phyloP scores from a whole-genome alignment of 2,797 vertebrate genomes.

The Borostomias antarcticus region DNA sequence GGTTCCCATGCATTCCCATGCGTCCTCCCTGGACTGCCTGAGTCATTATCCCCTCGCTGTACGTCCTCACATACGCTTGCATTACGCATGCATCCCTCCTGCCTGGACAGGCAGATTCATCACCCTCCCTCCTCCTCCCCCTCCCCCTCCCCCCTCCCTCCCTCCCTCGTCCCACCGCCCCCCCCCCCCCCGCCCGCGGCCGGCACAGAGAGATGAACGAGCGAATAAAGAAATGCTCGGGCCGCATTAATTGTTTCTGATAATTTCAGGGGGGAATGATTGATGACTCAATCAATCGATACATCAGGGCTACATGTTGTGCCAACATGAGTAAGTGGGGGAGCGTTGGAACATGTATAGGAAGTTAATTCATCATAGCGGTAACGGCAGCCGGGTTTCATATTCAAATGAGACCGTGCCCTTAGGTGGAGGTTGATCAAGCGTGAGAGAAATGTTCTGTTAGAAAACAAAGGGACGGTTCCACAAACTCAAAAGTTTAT shows the following conservation, averaged over 20 bases:
- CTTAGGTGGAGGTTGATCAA: constrained; percentile 24
- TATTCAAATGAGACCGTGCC: constrained; percentile 43
- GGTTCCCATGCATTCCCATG: background rate
- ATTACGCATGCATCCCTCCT: constrained; percentile 30
- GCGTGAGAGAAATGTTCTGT: background rate
- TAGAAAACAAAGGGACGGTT: background rate
- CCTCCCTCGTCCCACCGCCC: constrained; percentile 42
- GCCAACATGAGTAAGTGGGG: constrained; percentile 46
- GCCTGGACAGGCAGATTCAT: constrained; percentile 68
- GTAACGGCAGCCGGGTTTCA: constrained; percentile 47
- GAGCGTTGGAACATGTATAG: constrained; percentile 44
- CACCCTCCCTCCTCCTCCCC: constrained; percentile 42
- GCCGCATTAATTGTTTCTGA: constrained; percentile 66
- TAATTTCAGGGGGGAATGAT: constrained; percentile 64
- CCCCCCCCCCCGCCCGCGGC: constrained; percentile 44
- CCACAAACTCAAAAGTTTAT: background rate
- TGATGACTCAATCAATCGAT: constrained; percentile 70
- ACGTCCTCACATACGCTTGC: constrained; percentile 28
- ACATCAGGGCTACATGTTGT: constrained; percentile 58
- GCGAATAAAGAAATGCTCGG: constrained; percentile 61
- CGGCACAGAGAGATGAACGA: constrained; percentile 42
- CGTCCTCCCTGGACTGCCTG: constrained; percentile 40
- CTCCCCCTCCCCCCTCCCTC: background rate
- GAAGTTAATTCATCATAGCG: constrained; percentile 52
- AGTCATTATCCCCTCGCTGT: constrained; percentile 46